phyloP scores from a whole-genome alignment of 2,888 invertebrate genomes.

The Hypomecis atomaria region DNA sequence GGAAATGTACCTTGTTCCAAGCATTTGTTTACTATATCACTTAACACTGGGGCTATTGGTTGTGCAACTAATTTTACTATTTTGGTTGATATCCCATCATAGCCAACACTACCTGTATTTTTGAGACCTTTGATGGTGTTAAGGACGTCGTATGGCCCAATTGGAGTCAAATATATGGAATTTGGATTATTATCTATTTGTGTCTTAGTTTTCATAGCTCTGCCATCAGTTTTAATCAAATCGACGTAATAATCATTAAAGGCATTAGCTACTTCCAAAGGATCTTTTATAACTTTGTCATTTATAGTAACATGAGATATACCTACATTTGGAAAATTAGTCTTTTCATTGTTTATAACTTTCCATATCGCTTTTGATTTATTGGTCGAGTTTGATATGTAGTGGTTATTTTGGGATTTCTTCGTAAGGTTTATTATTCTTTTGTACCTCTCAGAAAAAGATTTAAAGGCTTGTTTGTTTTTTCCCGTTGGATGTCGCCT shows the following conservation, averaged over 20 bases:
- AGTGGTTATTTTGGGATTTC: constrained; percentile 1
- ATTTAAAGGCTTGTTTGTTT: background rate
- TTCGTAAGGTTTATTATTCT: background rate
- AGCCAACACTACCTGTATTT: too few species aligned
- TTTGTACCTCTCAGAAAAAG: background rate
- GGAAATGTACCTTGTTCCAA: too few species aligned
- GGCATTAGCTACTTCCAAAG: background rate
- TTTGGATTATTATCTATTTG: background rate
- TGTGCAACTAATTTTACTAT: too few species aligned
- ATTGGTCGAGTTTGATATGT: background rate
- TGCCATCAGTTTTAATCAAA: background rate
- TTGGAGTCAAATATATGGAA: background rate
- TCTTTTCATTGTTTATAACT: background rate
- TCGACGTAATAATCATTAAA: background rate
- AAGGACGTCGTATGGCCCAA: background rate
- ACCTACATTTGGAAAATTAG: background rate
- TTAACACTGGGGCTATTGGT: too few species aligned
- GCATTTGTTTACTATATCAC: too few species aligned
- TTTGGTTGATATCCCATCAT: too few species aligned
- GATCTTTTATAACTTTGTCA: background rate
- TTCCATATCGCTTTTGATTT: background rate
- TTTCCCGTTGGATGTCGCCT: background rate
- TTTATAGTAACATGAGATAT: background rate
- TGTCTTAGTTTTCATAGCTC: background rate
- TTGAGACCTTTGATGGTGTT: too few species aligned